Percentiles rank a stretch among this genome's conserved stretches.
These are phyloP conservation scores for Pseudopleuronectes americanus DNA, from an alignment of 2,797 vertebrate species.

Conservation along the genomic window DNA sequence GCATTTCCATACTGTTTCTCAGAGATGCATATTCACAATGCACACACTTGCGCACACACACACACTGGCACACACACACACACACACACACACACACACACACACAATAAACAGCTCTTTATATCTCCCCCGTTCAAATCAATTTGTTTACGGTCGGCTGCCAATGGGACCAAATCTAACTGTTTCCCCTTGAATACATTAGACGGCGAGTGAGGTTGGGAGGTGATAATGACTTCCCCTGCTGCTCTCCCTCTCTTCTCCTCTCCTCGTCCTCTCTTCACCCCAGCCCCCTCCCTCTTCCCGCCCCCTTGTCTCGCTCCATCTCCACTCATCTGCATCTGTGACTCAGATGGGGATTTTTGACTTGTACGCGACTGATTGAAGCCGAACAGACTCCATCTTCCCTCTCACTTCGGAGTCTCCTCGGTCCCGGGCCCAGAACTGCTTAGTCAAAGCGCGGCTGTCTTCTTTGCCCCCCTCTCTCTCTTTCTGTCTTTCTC, in stretches of 20 bases:
- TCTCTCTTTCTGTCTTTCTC: neutral
- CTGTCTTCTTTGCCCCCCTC: neutral
- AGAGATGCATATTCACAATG: conserved; percentile 67
- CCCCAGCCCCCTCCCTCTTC: neutral
- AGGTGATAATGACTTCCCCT: conserved; percentile 83
- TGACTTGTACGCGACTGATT: conserved; percentile 70
- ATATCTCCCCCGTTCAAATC: conserved; percentile 77
- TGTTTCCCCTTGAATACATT: conserved; percentile 81
- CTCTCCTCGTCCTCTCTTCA: conserved; percentile 45
- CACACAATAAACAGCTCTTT: conserved; percentile 75
- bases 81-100: conserved; percentile 35
- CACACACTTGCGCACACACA: conserved; percentile 45
- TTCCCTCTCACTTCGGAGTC: conserved; percentile 35
- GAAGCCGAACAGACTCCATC: conserved; percentile 69
- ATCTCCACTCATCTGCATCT: conserved; percentile 69
- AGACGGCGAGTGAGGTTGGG: conserved; percentile 76
- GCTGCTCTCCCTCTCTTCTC: conserved; percentile 68
- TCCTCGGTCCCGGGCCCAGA: conserved; percentile 50
- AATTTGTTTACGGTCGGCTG: conserved; percentile 79
- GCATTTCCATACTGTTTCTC: conserved; percentile 75
- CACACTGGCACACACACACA: conserved; percentile 28
- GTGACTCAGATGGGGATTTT: conserved; percentile 75
- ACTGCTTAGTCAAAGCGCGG: conserved; percentile 66
- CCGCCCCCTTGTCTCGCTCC: conserved; percentile 7
- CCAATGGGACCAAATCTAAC: conserved; percentile 80